Evolutionary conservation across 2,888 invertebrate genomes (phyloP).

Genomic region (Nesidiocoris tenuis): DNA sequence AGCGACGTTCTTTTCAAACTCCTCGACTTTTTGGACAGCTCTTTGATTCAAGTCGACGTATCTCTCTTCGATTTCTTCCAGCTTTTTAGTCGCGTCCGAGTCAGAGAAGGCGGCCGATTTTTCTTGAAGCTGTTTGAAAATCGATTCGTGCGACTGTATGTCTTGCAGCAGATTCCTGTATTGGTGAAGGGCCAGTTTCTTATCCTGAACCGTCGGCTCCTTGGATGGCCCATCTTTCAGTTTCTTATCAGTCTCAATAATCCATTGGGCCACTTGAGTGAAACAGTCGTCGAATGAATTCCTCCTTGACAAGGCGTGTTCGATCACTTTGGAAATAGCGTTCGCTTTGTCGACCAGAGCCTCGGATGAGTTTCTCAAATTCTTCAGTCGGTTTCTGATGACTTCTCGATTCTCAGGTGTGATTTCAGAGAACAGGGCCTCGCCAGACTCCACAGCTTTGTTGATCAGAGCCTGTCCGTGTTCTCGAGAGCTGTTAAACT

Average conservation of each 20-base stretch:
- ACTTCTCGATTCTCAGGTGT: constrained; percentile 83
- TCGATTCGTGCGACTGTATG: constrained; percentile 79
- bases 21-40: constrained; percentile 65
- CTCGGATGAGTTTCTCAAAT: constrained; percentile 79
- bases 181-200: constrained; percentile 81
- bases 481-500: constrained; percentile 71
- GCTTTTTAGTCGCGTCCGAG: constrained; percentile 72
- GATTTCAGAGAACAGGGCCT: constrained; percentile 81
- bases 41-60: constrained; percentile 69
- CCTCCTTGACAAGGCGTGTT: constrained; percentile 83
- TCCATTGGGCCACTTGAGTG: constrained; percentile 82
- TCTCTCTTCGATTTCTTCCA: constrained; percentile 70
- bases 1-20: constrained; percentile 69
- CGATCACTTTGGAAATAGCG: constrained; percentile 80
- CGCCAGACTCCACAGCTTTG: constrained; percentile 80
- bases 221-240: constrained; percentile 70
- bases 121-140: constrained; percentile 78
- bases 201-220: constrained; percentile 79
- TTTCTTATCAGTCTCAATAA: constrained; percentile 74
- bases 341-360: constrained; percentile 80
- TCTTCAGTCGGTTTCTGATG: constrained; percentile 77
- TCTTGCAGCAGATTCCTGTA: constrained; percentile 81
- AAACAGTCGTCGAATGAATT: constrained; percentile 92
- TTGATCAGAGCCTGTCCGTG: constrained; percentile 75
- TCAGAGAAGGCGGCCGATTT: constrained; percentile 78